phyloP scores from a whole-genome alignment of 2,888 invertebrate genomes.

The Torymus aiolomorphi region DNA sequence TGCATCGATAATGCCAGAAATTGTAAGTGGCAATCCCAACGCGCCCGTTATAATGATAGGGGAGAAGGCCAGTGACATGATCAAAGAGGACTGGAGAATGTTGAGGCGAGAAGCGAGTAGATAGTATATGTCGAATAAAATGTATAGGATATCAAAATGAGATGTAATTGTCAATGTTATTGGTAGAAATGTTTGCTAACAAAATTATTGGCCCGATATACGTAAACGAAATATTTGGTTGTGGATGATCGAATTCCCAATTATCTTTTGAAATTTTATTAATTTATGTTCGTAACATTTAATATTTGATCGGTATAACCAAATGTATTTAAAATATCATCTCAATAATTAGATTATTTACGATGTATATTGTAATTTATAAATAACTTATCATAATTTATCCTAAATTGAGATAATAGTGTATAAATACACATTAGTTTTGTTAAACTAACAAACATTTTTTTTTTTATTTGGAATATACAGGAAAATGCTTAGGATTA shows the following conservation, averaged over 20 bases:
- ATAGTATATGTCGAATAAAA: constrained; percentile 34
- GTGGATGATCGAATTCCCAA: too few relatives aligned
- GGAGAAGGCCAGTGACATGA: constrained; percentile 92
- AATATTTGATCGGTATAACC: too few relatives aligned
- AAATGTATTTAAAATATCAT: neutral
- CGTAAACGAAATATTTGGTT: too few relatives aligned
- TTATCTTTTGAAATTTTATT: too few relatives aligned
- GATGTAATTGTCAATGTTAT: too few relatives aligned
- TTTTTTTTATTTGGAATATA: neutral
- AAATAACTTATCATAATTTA: too few relatives aligned
- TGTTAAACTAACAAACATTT: too few relatives aligned
- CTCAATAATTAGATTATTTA: neutral
- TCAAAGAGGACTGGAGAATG: constrained; percentile 87
- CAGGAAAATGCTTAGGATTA: constrained; percentile 3
- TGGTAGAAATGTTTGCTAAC: too few relatives aligned
- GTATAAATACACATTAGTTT: too few relatives aligned
- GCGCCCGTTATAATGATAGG: constrained; percentile 94
- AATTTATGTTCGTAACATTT: neutral
- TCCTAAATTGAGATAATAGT: too few relatives aligned
- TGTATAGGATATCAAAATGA: too few relatives aligned
- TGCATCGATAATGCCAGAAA: constrained; percentile 92
- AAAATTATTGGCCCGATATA: too few relatives aligned
- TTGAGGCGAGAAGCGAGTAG: constrained; percentile 54
- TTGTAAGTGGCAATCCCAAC: constrained; percentile 93
- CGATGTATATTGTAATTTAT: neutral